These are phyloP conservation scores for Cyclargus thomasi DNA, from an alignment of 1,140 invertebrate genomes.

Conservation along the genomic window DNA sequence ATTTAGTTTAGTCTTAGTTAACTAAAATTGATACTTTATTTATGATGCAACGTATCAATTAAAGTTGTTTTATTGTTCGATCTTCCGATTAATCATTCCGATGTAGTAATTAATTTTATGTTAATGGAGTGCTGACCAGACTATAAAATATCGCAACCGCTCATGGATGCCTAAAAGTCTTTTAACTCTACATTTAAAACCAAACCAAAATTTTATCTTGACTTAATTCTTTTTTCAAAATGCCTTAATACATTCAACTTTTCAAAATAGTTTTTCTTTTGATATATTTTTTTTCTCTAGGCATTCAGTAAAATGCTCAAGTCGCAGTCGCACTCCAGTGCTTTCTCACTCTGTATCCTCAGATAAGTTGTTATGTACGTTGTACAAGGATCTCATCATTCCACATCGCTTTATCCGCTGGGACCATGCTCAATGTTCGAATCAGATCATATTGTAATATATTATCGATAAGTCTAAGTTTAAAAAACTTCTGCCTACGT, in stretches of 20 bases:
- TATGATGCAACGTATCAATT: conserved; percentile 14
- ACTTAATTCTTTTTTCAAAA: too few species aligned
- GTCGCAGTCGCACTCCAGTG: background rate
- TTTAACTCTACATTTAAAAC: too few species aligned
- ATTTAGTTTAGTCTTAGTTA: conserved; percentile 25
- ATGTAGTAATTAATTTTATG: conserved; percentile 20
- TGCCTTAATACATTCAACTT: conserved; percentile 31
- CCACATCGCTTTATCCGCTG: conserved; percentile 54
- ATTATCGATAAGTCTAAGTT: conserved; percentile 41
- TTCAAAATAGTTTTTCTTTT: conserved; percentile 24
- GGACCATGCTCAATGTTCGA: conserved; percentile 58
- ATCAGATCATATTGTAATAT: conserved; percentile 33
- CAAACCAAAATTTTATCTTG: too few species aligned
- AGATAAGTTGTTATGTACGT: conserved; percentile 14
- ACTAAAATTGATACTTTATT: conserved; percentile 34
- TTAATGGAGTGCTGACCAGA: conserved; percentile 3
- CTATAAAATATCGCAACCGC: background rate
- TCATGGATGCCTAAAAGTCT: background rate
- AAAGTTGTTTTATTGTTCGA: conserved; percentile 28
- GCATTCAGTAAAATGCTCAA: background rate
- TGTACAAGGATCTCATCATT: conserved; percentile 66
- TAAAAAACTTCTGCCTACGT: conserved; percentile 50
- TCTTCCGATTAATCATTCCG: conserved; percentile 51
- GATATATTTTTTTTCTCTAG: conserved; percentile 18
- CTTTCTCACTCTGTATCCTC: conserved; percentile 18